A percentile compares a stretch with the other conserved stretches of the same genome.
These are phyloP conservation scores for Nannoperca australis DNA, from an alignment of 2,797 vertebrate species.

Conservation along the genomic window DNA sequence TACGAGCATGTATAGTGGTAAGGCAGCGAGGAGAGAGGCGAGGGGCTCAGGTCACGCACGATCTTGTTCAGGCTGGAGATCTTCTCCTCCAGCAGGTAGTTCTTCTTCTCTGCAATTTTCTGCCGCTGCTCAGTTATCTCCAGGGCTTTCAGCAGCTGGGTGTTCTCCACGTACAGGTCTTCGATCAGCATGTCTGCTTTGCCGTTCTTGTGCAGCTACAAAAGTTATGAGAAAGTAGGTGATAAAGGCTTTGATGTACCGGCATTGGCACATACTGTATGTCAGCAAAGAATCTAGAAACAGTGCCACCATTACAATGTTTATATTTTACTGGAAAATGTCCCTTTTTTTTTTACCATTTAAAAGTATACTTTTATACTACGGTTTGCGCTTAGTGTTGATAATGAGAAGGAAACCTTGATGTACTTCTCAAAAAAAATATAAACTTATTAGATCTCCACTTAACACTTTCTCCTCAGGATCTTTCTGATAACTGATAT, in stretches of 20 bases:
- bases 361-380: too few relatives aligned
- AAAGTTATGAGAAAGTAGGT: conserved; percentile 19
- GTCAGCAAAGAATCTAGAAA: neutral
- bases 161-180: conserved; percentile 93
- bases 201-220: conserved; percentile 89
- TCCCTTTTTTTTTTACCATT: too few relatives aligned
- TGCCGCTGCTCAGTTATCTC: conserved; percentile 91
- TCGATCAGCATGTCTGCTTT: conserved; percentile 90
- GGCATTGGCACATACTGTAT: neutral
- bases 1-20: conserved; percentile 68
- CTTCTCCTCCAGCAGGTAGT: conserved; percentile 95
- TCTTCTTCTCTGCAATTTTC: conserved; percentile 92
- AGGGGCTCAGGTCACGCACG: conserved; percentile 89
- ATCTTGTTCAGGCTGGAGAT: conserved; percentile 94
- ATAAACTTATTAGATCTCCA: neutral
- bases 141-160: conserved; percentile 91
- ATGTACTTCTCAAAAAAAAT: neutral
- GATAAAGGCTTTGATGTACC: neutral
- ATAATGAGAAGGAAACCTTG: neutral
- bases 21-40: conserved; percentile 70
- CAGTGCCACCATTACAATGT: too few relatives aligned
- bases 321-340: too few relatives aligned
- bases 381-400: too few relatives aligned
- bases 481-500: too few relatives aligned
- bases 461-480: neutral